Conservation (phyloP, 2,797 vertebrate species). For the Hafferia zeledoni region DNA sequence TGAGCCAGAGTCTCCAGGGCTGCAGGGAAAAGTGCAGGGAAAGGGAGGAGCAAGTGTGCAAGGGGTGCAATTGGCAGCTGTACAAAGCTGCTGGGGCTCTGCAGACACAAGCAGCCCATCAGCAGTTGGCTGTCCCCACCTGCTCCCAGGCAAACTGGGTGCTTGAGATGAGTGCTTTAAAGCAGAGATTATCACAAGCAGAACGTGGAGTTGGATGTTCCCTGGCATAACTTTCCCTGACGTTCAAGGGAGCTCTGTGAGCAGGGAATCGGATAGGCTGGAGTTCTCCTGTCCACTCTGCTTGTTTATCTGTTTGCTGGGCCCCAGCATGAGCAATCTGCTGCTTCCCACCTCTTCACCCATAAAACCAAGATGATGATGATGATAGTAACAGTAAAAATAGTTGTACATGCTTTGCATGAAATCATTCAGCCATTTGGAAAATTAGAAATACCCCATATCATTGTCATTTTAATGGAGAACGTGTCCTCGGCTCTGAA, state of each 20-base stretch:
- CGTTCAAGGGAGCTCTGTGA: neutral
- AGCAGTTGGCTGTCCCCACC: neutral
- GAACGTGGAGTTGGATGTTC: constrained; percentile 5
- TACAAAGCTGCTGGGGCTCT: neutral
- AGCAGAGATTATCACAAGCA: constrained; percentile 33
- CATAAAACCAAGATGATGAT: neutral
- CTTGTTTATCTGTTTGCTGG: neutral
- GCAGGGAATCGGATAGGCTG: neutral
- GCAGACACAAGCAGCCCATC: neutral
- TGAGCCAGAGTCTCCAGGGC: neutral
- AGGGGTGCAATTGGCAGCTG: neutral
- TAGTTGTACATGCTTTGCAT: constrained; percentile 10
- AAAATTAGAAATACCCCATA: neutral
- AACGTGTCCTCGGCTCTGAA: neutral
- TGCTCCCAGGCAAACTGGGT: neutral
- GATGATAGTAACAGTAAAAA: neutral
- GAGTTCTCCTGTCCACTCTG: neutral
- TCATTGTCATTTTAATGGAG: neutral
- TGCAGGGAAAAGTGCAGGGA: neutral
- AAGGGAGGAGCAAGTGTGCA: neutral
- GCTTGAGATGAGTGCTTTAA: neutral
- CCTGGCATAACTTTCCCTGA: constrained; percentile 13
- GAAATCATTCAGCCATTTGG: neutral
- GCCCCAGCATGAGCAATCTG: neutral
- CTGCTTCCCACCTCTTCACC: neutral